phyloP scores from a whole-genome alignment of 2,113 vertebrate species.

The Sander lucioperca region DNA sequence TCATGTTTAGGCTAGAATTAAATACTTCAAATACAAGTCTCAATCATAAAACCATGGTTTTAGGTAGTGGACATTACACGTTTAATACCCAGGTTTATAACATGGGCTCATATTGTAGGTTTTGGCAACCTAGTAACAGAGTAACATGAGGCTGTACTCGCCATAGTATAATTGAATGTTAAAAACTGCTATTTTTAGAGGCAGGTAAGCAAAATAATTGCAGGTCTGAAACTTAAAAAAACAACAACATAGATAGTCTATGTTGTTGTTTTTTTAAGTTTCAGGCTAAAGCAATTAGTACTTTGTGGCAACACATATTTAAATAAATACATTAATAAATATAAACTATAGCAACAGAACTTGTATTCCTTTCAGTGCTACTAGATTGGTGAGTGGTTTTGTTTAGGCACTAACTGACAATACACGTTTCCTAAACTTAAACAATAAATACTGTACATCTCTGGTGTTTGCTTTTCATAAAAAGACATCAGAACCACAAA shows the following conservation, averaged over 20 bases:
- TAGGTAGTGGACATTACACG: background rate
- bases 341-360: background rate
- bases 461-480: slow-evolving; percentile 37
- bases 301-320: background rate
- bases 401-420: slow-evolving; percentile 42
- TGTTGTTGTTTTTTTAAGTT: too few species aligned
- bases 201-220: background rate
- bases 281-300: background rate
- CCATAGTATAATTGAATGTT: background rate
- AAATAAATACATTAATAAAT: background rate
- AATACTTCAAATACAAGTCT: slow-evolving; percentile 27
- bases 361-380: slow-evolving; percentile 45
- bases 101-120: background rate
- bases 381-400: slow-evolving; percentile 21
- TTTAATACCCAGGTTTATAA: slow-evolving; percentile 12
- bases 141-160: background rate
- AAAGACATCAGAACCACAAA: slow-evolving; percentile 34
- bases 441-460: slow-evolving; percentile 37
- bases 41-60: slow-evolving; percentile 17
- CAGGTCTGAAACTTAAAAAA: background rate
- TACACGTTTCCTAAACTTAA: slow-evolving; percentile 20
- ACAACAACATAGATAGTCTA: background rate
- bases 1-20: slow-evolving; percentile 24
- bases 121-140: background rate
- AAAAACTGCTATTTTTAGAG: slow-evolving; percentile 1